Base-by-base conservation (phyloP, 2,797 vertebrate species). In the Cygnus olor region DNA sequence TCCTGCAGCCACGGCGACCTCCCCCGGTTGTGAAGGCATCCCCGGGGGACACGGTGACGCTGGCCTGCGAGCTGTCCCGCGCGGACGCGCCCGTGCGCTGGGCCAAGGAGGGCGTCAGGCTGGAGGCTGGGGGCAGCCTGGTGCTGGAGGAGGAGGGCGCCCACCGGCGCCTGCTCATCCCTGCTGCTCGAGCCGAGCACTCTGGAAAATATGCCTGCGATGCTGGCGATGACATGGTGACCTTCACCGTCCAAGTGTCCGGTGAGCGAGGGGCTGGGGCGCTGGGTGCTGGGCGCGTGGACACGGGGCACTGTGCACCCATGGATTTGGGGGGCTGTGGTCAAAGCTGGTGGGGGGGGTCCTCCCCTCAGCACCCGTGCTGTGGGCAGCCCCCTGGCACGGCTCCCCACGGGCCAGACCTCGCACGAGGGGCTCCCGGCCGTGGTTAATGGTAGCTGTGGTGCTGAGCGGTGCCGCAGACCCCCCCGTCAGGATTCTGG, bases 1-100 rank as follows among this genome's bases (percentile, higher is more conserved):
- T 99, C 92, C 90, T 99, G 95, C 73, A 98, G 97, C 93, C 98
- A 91, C 69, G 98, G 98, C 97, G 98, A 95, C 97, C 98, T 42
- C 90, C 98, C 1, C 97, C 98, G 18, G 96, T 94, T 1, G 93
- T 99, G 7, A 98, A 96, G 9, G 98, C 97, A 93, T 94, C 96
- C 60, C 97, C 95, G 0, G 99, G 99, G 24, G 98, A 99, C 32
- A 98, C 97, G 0, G 94, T 99, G 94, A 94, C 97, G 5, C 98
- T 99, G 56, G 98, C 97, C 92, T 99, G 99, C 47, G 98, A 99
- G 86, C 98, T 99, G 80, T 99, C 99, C 45, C 97, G 98, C 30
- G 91, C 94, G 0, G 98, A 98, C 21, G 99, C 98, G 0, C 96
- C 98, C 0, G 98, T 99, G 91, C 95, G 27, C 92, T 99, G 99